Base-by-base conservation (phyloP, 2,113 vertebrate species). In the Tragulus kanchil region DNA sequence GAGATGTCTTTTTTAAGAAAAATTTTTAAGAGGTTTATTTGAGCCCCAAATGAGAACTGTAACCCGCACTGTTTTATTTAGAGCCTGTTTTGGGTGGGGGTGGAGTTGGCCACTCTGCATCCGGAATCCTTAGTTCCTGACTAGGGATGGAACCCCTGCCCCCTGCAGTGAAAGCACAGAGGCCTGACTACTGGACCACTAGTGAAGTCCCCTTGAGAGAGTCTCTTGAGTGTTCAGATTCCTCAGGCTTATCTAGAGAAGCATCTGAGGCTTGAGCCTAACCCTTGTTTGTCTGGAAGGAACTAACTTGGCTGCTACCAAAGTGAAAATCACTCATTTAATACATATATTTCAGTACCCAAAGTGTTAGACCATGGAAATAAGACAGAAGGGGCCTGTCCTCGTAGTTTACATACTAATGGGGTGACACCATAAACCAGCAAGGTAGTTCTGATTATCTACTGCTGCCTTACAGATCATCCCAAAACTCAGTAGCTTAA, bases 231-330 rank as follows among this genome's bases (percentile, higher is more conserved):
- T 69, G 23, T 65, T 92, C 31, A 26, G 36, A 54, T 11, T 85
- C 26, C 26, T 86, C n/a, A 75, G 16, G 64, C 50, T 93, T 89
- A 19, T 61, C 31, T 85, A 52, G 79, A 65, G 65, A 83, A 78
- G 42, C 3, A 42, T 36, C 59, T 3, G 45, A 62, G 45, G 10
- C 52, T 85, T 85, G 62, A 95, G 71, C 28, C 56, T 81, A 36
- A 61, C n/a, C 45, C 86, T 95, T 28, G 9, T 94, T 86, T 45
- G 28, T 92, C 45, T 77, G 45, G 91, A 77, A 93, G 85, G 64
- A 83, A 71, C 59, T 67, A 83, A n/a, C 21, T 64, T 91, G 54
- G 2, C 59, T 92, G 31, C 61, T 28, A 78, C 3, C 15, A 62
- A 48, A 65, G 50, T 87, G 89, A 84, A 90, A 90, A 54, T 65